These are phyloP conservation scores for Ophonus ardosiacus DNA, from an alignment of 2,888 invertebrate genomes.

Conservation along the genomic window DNA sequence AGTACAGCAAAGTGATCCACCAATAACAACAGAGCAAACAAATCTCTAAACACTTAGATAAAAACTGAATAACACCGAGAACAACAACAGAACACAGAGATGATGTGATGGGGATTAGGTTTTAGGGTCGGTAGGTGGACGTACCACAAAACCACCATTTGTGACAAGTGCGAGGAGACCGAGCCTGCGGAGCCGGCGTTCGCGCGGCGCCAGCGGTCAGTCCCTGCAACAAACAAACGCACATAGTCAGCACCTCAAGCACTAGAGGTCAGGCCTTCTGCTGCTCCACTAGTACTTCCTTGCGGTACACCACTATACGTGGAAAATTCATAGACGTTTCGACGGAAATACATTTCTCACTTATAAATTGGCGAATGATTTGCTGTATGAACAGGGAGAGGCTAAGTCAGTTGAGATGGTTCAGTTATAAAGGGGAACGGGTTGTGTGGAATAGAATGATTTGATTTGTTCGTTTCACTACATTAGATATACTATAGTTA, in stretches of 20 bases:
- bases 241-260: constrained; percentile 59
- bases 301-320: too few relatives aligned
- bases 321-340: too few relatives aligned
- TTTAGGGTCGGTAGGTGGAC: constrained; percentile 70
- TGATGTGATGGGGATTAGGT: constrained; percentile 69
- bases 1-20: constrained; percentile 60
- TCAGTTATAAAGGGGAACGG: too few relatives aligned
- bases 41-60: constrained; percentile 57
- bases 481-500: too few relatives aligned
- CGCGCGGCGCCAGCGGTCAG: constrained; percentile 75
- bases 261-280: background rate
- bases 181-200: constrained; percentile 74
- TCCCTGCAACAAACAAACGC: constrained; percentile 76
- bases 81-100: constrained; percentile 64
- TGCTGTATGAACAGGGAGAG: too few relatives aligned
- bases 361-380: too few relatives aligned
- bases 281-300: background rate
- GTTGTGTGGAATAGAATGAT: too few relatives aligned
- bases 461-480: too few relatives aligned
- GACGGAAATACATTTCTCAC: too few relatives aligned
- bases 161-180: constrained; percentile 74
- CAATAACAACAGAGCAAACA: constrained; percentile 53
- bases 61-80: constrained; percentile 47
- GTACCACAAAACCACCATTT: constrained; percentile 76
- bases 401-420: too few relatives aligned